phyloP scores from a whole-genome alignment of 2,797 vertebrate species.

The Parambassis ranga region DNA sequence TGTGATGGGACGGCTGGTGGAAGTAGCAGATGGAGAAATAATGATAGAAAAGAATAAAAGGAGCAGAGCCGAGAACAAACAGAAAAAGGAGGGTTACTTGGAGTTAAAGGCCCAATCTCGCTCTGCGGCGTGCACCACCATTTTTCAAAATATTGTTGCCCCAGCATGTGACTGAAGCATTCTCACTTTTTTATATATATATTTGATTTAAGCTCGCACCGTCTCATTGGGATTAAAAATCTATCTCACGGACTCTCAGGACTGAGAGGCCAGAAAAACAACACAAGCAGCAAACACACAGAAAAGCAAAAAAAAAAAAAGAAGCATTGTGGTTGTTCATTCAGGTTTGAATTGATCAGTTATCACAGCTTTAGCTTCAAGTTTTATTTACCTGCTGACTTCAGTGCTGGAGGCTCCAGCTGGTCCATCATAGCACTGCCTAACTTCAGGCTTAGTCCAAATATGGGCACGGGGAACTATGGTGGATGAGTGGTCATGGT shows the following conservation, averaged over 20 bases:
- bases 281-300: not conserved
- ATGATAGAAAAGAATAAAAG: constrained; percentile 41
- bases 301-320: no score
- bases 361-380: no score
- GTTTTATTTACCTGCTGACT: no score
- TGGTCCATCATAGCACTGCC: no score
- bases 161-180: not conserved
- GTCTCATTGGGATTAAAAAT: not conserved
- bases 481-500: no score
- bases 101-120: constrained; percentile 28
- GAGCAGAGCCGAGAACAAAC: constrained; percentile 25
- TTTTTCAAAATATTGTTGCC: not conserved
- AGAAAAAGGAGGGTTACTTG: constrained; percentile 22
- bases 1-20: constrained; percentile 31
- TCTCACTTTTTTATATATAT: constrained; percentile 6
- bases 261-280: not conserved
- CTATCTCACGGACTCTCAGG: not conserved
- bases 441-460: no score
- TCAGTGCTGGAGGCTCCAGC: no score
- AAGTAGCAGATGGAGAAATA: constrained; percentile 58
- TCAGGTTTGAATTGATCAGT: no score
- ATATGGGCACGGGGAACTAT: no score
- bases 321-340: no score
- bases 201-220: not conserved
- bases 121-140: not conserved